Conservation (phyloP, 2,113 vertebrate species). For the Ardeotis arabs region DNA sequence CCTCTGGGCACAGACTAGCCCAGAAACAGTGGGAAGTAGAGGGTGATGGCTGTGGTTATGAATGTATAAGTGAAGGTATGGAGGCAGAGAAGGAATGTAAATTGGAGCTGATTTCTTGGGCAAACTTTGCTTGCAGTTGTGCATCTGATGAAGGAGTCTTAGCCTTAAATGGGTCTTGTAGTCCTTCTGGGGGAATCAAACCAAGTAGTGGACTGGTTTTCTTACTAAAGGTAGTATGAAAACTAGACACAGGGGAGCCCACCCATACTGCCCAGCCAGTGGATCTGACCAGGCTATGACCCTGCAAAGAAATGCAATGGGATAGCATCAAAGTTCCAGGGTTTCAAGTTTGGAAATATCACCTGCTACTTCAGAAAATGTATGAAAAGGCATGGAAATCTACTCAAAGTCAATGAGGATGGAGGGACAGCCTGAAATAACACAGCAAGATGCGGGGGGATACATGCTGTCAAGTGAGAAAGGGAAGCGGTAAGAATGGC, state of each 20-base stretch:
- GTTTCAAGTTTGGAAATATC: neutral
- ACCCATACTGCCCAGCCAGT: neutral
- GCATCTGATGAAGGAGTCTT: neutral
- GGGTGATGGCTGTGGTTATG: neutral
- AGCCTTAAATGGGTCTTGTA: neutral
- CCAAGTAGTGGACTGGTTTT: neutral
- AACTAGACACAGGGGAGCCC: too few relatives aligned
- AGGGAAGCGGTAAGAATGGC: neutral
- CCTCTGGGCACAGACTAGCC: neutral
- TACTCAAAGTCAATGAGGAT: neutral
- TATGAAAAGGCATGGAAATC: neutral
- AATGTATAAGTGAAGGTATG: neutral
- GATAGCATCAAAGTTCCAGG: neutral
- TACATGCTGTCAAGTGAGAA: neutral
- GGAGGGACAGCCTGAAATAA: neutral
- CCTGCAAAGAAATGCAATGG: neutral
- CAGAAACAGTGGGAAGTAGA: neutral
- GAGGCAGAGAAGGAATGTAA: neutral
- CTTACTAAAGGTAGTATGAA: neutral
- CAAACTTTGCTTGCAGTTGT: neutral
- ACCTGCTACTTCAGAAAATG: neutral
- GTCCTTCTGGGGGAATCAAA: neutral
- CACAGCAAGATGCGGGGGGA: neutral
- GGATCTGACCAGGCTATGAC: neutral
- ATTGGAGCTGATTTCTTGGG: neutral